Conservation (phyloP, 1,140 invertebrate genomes). For the Nautilus pompilius region DNA sequence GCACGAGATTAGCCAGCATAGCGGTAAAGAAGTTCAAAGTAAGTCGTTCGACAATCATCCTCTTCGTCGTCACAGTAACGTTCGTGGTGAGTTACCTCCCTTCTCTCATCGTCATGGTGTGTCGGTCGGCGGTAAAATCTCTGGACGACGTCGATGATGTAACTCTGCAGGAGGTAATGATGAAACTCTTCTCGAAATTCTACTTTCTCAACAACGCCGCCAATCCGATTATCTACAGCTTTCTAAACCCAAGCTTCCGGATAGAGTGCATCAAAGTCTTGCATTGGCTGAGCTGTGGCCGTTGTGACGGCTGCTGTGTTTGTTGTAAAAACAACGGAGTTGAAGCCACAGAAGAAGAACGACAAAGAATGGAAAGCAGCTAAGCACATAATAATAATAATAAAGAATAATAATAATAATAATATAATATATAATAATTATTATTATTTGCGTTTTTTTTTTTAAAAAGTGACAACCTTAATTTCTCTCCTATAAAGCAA, state of each 20-base stretch:
- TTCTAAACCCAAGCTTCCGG: constrained; percentile 46
- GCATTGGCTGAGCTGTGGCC: not conserved
- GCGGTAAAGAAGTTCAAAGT: constrained; percentile 16
- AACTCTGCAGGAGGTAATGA: constrained; percentile 16
- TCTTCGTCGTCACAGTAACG: constrained; percentile 36
- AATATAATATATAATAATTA: no score
- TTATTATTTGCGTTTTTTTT: no score
- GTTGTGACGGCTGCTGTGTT: not conserved
- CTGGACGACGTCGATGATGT: constrained; percentile 17
- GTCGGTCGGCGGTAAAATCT: constrained; percentile 22
- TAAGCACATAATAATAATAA: no score
- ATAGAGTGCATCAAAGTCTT: constrained; percentile 17
- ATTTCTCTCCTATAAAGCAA: no score
- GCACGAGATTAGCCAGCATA: constrained; percentile 15
- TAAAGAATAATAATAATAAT: no score
- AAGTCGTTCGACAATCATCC: constrained; percentile 30
- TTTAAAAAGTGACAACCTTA: no score
- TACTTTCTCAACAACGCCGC: constrained; percentile 48
- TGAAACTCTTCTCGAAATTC: constrained; percentile 42
- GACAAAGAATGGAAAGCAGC: no score
- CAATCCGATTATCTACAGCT: constrained; percentile 49
- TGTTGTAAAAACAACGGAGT: no score
- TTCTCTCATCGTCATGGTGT: constrained; percentile 29
- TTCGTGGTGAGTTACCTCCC: constrained; percentile 40
- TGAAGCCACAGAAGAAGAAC: no score